Base-by-base conservation (phyloP, 2,888 invertebrate genomes). In the Pogonocherus hispidulus region DNA sequence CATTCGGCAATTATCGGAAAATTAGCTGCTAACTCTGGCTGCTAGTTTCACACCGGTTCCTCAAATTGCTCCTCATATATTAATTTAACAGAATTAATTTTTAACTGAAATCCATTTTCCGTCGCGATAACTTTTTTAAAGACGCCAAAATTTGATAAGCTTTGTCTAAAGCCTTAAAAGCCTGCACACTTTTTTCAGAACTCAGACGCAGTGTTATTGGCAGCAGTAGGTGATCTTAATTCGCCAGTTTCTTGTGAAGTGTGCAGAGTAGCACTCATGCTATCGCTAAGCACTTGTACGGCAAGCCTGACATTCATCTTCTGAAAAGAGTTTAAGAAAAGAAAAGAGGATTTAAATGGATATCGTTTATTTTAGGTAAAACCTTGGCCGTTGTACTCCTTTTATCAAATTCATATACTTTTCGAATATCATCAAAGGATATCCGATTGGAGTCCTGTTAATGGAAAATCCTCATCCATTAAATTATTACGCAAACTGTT, bases 401-500 rank as follows among this genome's bases (percentile, higher is more conserved):
- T 49, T 49, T 49, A 49, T 49, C 49, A 1, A 49, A 18, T 1
- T 49, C n/a, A 20, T 22, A 49, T 2, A 49, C n/a, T n/a, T n/a
- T n/a, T n/a, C n/a, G n/a, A n/a, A n/a, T n/a, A n/a, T n/a, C n/a
- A n/a, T n/a, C n/a, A 19, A 49, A 49, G 6, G 19, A 20, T 20
- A 49, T 49, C 6, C 3, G 20, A 19, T 44, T 16, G 3, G 11
- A 1, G 5, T 19, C 49, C 8, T 20, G 9, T n/a, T 19, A 18
- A 16, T 16, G 20, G 6, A 49, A 49, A 49, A 49, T 20, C 4
- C 0, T 9, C 20, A 49, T 19, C 20, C 9, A 23, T 19, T 16
- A 75, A 55, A 64, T 63, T 67, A 32, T 69, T 70, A 59, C 71
- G 49, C 32, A 70, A 18, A 19, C 57, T 63, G 63, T 75, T 75